Conservation (phyloP, 1,140 invertebrate genomes). For the Musca domestica region DNA sequence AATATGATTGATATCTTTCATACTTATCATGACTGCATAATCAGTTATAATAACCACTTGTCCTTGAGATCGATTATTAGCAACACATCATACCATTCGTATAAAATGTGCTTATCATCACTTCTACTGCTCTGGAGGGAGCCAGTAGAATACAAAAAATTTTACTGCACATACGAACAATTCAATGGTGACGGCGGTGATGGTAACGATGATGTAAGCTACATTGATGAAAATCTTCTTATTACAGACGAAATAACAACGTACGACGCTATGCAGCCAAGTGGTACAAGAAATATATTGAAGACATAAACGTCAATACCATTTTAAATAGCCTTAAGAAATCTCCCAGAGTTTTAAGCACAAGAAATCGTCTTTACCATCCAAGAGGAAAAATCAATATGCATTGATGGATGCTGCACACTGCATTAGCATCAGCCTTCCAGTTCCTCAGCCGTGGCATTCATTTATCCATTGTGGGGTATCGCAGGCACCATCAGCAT, state of each 20-base stretch:
- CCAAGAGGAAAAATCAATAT: no score
- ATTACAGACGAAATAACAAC: no score
- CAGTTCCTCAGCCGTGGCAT: background rate
- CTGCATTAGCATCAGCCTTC: background rate
- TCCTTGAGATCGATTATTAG: no score
- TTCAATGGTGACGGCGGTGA: background rate
- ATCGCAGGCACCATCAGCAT: slow-evolving; percentile 1
- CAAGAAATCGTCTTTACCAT: no score
- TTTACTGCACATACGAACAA: no score
- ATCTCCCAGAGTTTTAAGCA: background rate
- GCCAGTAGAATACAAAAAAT: no score
- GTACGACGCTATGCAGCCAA: no score
- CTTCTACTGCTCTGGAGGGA: slow-evolving; percentile 1
- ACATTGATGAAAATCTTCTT: no score
- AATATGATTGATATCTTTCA: background rate
- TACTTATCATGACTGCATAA: background rate
- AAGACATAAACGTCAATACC: no score
- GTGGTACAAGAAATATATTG: no score
- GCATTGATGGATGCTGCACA: no score
- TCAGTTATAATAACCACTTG: slow-evolving; percentile 2
- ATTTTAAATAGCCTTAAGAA: background rate
- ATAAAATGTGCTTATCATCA: slow-evolving; percentile 17
- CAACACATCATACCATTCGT: slow-evolving; percentile 10
- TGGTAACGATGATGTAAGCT: slow-evolving; percentile 2
- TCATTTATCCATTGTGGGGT: background rate